Percentiles rank a stretch among this genome's conserved stretches.
phyloP scores from a whole-genome alignment of 2,113 vertebrate species.

The Piprites chloris region DNA sequence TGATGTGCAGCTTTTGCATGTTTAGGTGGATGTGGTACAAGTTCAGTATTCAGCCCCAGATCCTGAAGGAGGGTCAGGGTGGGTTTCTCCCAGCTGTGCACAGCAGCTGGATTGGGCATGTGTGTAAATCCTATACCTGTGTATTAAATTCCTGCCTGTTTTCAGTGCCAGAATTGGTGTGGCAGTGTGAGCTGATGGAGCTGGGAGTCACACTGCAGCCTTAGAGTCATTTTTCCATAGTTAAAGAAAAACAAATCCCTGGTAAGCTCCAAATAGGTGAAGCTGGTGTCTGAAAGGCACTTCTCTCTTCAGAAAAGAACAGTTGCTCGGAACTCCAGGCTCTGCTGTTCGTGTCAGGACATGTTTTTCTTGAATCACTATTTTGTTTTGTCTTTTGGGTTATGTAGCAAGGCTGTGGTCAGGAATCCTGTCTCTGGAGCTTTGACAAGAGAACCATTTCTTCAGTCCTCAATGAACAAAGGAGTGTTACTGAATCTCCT shows the following conservation, averaged over 20 bases:
- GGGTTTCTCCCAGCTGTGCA: background rate
- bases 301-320: background rate
- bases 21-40: background rate
- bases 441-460: background rate
- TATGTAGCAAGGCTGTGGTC: slow-evolving; percentile 39
- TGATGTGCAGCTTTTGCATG: background rate
- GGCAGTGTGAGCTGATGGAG: background rate
- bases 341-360: background rate
- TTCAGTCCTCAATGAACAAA: slow-evolving; percentile 20
- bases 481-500: background rate
- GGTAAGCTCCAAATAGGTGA: background rate
- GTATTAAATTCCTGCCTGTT: background rate
- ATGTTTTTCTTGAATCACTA: slow-evolving; percentile 23
- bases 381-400: background rate
- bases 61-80: fast-evolving
- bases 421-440: slow-evolving; percentile 13
- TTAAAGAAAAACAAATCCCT: background rate
- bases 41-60: background rate
- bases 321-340: background rate
- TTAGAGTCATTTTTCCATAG: background rate
- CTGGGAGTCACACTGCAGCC: background rate
- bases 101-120: background rate
- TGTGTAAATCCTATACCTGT: background rate
- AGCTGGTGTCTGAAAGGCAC: background rate
- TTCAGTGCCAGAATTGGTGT: background rate